Evolutionary conservation across 2,888 invertebrate species (phyloP).

Genomic region (Epinotia brunnichana): DNA sequence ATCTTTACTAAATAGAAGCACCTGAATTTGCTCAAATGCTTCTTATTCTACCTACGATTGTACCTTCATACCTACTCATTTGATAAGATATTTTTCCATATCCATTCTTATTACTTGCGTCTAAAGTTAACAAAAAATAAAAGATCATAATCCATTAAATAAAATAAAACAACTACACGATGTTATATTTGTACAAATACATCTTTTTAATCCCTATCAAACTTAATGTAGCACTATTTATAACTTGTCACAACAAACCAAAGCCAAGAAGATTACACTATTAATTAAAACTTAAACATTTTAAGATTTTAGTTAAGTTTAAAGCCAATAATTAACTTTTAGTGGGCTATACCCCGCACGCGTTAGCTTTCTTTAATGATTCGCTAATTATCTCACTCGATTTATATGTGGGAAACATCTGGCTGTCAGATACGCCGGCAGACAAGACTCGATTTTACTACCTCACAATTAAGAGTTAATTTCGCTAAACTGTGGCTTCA

Average conservation of each 20-base stretch:
- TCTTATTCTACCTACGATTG: neutral
- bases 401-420: slow-evolving; percentile 49
- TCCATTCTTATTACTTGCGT: neutral
- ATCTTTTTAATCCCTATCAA: slow-evolving; percentile 35
- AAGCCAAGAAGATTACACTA: slow-evolving; percentile 22
- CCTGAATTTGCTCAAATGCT: neutral
- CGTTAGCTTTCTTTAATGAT: slow-evolving; percentile 67
- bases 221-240: slow-evolving; percentile 26
- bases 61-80: neutral
- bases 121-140: slow-evolving; percentile 16
- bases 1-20: neutral
- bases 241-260: slow-evolving; percentile 24
- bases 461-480: slow-evolving; percentile 21
- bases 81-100: neutral
- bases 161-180: slow-evolving; percentile 17
- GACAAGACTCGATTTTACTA: slow-evolving; percentile 11
- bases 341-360: slow-evolving; percentile 64
- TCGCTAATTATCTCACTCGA: slow-evolving; percentile 63
- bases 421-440: slow-evolving; percentile 21
- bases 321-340: slow-evolving; percentile 51
- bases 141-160: slow-evolving; percentile 20
- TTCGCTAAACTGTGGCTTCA: slow-evolving; percentile 3
- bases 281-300: slow-evolving; percentile 34
- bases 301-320: slow-evolving; percentile 43
- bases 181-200: slow-evolving; percentile 30